Evolutionary conservation across 2,888 invertebrate genomes (phyloP), one percentile per base, ranked within the genome.

Genomic region (Hetaerina titia): DNA sequence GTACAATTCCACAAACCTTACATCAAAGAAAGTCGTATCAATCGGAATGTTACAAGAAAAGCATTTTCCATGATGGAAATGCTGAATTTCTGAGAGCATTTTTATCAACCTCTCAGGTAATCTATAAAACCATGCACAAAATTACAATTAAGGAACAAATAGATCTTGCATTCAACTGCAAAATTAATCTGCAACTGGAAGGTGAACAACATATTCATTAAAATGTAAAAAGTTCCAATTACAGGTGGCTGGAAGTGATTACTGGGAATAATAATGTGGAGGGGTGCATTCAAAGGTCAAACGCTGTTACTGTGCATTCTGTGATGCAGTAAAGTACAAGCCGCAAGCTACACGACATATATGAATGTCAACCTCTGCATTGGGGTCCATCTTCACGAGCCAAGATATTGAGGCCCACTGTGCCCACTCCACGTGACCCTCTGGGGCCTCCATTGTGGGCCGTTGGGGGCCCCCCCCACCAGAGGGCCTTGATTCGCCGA

Each of bases 401-500:
- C 87, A 22, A 92, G 92, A 92, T 56, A 92, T 92, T 92, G 45
- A 92, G 92, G 45, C 92, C 92, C 69, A 92, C 69, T 19, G 92
- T 69, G 13, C 22, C 89, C 58, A 5, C 89, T 89, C 64, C 81
- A 25, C 81, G 81, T 81, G 81, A 81, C 9, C 81, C 81, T 31
- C 81, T 81, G 95, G 95, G 45, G 95, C 94, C 57, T 95, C 95
- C 95, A 95, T 89, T 95, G 95, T 31, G 95, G 94, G 98, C 97
- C 95, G 98, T 98, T 95, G 98, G 98, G 94, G 98, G 97, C 96
- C 98, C 98, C 96, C 98, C 98, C 96, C 98, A 98, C 99, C 99
- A 99, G 95, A 99, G 97, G 90, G 98, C 98, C 96, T 98, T 98
- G 97, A 99, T 98, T 97, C 99, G 98, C 96, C 98, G 98, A 97